A percentile compares a stretch with the other conserved stretches of the same genome.
Evolutionary conservation across 2,797 vertebrate species (phyloP).

Genomic region (Chrosomus eos): DNA sequence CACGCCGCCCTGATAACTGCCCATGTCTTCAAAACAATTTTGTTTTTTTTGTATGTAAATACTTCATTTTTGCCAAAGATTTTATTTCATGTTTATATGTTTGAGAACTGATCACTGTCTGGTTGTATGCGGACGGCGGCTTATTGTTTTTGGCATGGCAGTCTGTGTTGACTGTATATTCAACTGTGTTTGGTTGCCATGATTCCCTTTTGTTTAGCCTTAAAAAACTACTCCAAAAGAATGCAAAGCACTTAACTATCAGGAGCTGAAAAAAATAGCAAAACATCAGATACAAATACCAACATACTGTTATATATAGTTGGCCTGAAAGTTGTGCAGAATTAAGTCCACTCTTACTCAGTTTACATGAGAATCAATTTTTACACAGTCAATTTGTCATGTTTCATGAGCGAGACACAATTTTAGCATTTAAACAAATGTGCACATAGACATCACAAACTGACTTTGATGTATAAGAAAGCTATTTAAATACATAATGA

Average conservation of each 20-base stretch:
- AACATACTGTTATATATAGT: not conserved
- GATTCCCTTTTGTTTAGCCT: conserved; percentile 41
- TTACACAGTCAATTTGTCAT: not conserved
- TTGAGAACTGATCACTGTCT: conserved; percentile 49
- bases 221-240: conserved; percentile 52
- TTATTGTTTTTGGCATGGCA: conserved; percentile 39
- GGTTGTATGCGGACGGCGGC: conserved; percentile 29
- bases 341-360: not conserved
- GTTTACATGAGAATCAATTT: not conserved
- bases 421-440: not conserved
- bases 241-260: conserved; percentile 63
- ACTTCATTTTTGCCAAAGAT: conserved; percentile 64
- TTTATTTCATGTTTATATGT: conserved; percentile 58
- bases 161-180: conserved; percentile 34
- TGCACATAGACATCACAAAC: not conserved
- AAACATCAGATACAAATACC: conserved; percentile 17
- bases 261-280: conserved; percentile 41
- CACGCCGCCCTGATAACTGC: not conserved
- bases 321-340: not conserved
- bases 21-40: not conserved
- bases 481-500: not conserved
- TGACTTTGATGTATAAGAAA: no score
- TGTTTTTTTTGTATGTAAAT: conserved; percentile 53
- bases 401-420: not conserved
- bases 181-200: conserved; percentile 46